phyloP scores from a whole-genome alignment of 2,113 vertebrate genomes.

The Theristicus caerulescens region DNA sequence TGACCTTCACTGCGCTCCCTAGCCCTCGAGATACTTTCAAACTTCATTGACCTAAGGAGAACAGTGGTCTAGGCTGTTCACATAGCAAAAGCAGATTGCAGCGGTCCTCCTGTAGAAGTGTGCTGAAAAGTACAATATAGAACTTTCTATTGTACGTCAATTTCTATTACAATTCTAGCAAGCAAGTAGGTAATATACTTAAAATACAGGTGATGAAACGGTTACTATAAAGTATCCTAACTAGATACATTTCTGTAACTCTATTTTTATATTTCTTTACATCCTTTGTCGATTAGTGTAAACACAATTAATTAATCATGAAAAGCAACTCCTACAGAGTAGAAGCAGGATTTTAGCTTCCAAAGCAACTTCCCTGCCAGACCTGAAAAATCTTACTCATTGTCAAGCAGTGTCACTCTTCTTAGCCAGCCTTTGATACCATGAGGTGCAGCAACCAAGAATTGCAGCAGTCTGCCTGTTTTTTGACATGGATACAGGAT shows the following conservation, averaged over 20 bases:
- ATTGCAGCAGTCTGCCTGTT: slow-evolving; percentile 59
- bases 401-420: slow-evolving; percentile 62
- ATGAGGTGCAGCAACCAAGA: slow-evolving; percentile 67
- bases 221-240: slow-evolving; percentile 24
- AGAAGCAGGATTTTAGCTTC: slow-evolving; percentile 47
- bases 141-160: background rate
- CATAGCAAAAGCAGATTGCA: background rate
- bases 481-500: slow-evolving; percentile 62
- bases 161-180: background rate
- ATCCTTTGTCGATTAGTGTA: slow-evolving; percentile 51
- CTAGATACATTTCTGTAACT: slow-evolving; percentile 7
- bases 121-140: background rate
- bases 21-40: background rate
- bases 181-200: background rate
- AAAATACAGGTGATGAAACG: background rate
- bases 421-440: slow-evolving; percentile 62
- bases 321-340: slow-evolving; percentile 53
- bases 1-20: background rate
- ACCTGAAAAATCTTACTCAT: slow-evolving; percentile 64
- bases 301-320: slow-evolving; percentile 69
- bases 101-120: background rate
- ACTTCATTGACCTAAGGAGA: background rate
- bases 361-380: slow-evolving; percentile 53
- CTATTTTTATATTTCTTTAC: slow-evolving; percentile 40
- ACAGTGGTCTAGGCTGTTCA: background rate